Evolutionary conservation across 2,113 vertebrate species (phyloP).

Genomic region (Notiomystis cincta): DNA sequence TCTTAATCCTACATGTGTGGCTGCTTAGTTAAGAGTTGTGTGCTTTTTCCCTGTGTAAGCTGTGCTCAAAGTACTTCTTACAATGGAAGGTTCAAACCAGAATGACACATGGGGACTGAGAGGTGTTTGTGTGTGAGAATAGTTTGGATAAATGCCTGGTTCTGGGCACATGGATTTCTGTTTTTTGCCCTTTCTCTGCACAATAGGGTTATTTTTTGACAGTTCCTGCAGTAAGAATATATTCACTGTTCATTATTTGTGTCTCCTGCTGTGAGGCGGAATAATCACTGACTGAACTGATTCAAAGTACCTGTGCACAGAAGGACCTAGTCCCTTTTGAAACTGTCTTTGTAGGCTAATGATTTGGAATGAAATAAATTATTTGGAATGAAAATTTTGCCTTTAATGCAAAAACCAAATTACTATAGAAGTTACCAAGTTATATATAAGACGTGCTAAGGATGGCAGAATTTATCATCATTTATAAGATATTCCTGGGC

Average conservation of each 20-base stretch:
- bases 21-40: background rate
- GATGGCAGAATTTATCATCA: background rate
- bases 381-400: too few relatives aligned
- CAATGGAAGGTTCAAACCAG: background rate
- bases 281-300: background rate
- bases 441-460: background rate
- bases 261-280: background rate
- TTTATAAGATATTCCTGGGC: background rate
- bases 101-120: background rate
- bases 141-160: background rate
- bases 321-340: background rate
- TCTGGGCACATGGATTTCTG: background rate
- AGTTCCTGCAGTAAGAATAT: background rate
- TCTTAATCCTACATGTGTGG: background rate
- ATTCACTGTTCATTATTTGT: background rate
- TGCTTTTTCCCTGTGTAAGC: background rate
- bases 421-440: background rate
- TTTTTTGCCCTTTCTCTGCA: background rate
- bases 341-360: background rate
- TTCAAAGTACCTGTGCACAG: background rate
- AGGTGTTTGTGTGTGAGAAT: background rate
- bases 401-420: background rate
- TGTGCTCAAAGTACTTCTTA: background rate
- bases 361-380: background rate
- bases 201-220: background rate